Evolutionary conservation across 2,888 invertebrate species (phyloP).

Genomic region (Microctonus aethiopoides): DNA sequence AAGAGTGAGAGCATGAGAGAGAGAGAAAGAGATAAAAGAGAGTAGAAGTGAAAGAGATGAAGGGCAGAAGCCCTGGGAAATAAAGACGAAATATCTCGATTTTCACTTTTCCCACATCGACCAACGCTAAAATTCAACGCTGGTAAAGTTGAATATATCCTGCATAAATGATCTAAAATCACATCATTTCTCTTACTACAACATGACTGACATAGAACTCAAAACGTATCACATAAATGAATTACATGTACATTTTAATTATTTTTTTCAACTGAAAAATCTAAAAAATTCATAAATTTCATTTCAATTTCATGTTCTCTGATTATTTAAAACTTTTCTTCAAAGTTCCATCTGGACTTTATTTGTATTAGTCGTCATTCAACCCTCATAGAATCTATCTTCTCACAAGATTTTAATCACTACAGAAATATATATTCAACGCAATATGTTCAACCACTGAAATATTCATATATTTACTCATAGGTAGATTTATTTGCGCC

Average conservation of each 20-base stretch:
- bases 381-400: too few species aligned
- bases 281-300: too few species aligned
- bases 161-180: conserved; percentile 21
- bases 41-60: neutral
- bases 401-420: neutral
- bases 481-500: neutral
- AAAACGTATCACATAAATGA: too few species aligned
- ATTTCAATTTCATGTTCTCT: too few species aligned
- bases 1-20: neutral
- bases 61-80: neutral
- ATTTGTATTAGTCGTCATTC: too few species aligned
- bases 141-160: conserved; percentile 6
- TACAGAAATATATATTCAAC: neutral
- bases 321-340: too few species aligned
- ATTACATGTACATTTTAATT: neutral
- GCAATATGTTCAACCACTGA: too few species aligned
- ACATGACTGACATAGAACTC: too few species aligned
- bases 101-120: neutral
- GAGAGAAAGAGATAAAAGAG: neutral
- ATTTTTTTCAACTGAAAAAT: too few species aligned
- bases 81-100: neutral
- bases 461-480: neutral
- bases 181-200: conserved; percentile 36
- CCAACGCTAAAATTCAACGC: neutral
- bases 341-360: too few species aligned